Evolutionary conservation across 2,797 vertebrate genomes (phyloP), one percentile per base, ranked within the genome.

Genomic region (Sebastes steindachneri): DNA sequence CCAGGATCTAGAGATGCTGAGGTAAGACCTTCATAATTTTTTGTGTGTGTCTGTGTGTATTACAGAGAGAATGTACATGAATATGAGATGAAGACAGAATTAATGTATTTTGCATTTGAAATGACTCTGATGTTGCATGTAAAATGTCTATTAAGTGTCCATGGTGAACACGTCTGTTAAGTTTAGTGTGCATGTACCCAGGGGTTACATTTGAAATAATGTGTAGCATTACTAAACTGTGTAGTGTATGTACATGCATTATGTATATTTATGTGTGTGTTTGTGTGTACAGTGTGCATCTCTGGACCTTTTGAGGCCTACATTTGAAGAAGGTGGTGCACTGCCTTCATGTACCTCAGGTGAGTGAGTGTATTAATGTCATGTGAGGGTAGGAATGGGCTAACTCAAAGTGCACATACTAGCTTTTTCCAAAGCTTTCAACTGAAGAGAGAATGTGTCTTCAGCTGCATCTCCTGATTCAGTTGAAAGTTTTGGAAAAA

Each of bases 1-100:
- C 94, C 92, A 26, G 80, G 80, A 57, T 75, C 86, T 11, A 72
- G 28, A 87, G 85, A 94, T 92, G 89, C 74, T 79, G 77, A 78
- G 93, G 94, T 94, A 93, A 93, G 92, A 79, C 63, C 57, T 77
- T 80, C 21, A 48, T 60, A 9, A 8, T 62, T 75, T 12, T n/a
- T 23, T 57, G 21, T 77, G 48, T 74, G 73, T 65, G 11, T 85
- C 19, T 26, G 9, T 60, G 12, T 82, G 8, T 57, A 9, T 54
- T 12, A 29, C 3, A 68, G 9, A 71, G 11, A 23, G 7, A 67
- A 26, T 15, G 25, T 59, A 19, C 2, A 59, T 65, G 7, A 2
- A 31, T 37, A 5, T 8, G 31, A 54, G 8, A 75, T 26, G 8
- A 11, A 33, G n/a, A 11, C 5, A 57, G n/a, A 25, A 45, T 11